A percentile compares a stretch with the other conserved stretches of the same genome.
Evolutionary conservation across 2,888 invertebrate genomes (phyloP).

Genomic region (Calliphora vomitoria): DNA sequence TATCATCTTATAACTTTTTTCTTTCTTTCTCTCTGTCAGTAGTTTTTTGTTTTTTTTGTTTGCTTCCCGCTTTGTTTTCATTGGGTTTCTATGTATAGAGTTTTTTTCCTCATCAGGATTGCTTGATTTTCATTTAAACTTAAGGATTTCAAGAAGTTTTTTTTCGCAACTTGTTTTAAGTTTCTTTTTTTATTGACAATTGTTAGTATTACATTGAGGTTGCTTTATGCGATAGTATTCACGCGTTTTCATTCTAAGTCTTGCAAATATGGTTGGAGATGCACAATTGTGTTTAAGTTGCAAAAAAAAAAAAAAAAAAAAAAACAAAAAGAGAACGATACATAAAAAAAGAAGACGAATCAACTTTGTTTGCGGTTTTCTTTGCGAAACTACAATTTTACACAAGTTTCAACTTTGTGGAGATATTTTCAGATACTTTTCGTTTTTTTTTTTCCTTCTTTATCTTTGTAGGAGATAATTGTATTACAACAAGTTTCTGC

Average conservation of each 20-base stretch:
- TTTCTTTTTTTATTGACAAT: slow-evolving; percentile 71
- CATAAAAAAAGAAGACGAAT: slow-evolving; percentile 16
- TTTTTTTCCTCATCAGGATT: slow-evolving; percentile 42
- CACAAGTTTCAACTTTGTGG: slow-evolving; percentile 59
- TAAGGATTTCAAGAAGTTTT: slow-evolving; percentile 51
- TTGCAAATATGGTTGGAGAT: slow-evolving; percentile 44
- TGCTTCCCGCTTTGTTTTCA: slow-evolving; percentile 20
- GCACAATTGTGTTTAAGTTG: slow-evolving; percentile 38
- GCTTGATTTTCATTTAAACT: slow-evolving; percentile 66
- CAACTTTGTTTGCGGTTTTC: slow-evolving; percentile 60
- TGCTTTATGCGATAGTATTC: slow-evolving; percentile 56
- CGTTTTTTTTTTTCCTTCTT: not conserved
- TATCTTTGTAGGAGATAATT: slow-evolving; percentile 49
- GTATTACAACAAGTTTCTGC: slow-evolving; percentile 49
- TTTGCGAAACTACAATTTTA: slow-evolving; percentile 41
- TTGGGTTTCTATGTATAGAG: not conserved
- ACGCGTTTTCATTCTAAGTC: slow-evolving; percentile 56
- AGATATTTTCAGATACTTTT: slow-evolving; percentile 24
- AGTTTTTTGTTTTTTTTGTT: slow-evolving; percentile 15
- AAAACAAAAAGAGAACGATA: slow-evolving; percentile 1
- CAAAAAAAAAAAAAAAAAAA: not conserved
- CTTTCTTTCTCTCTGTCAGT: slow-evolving; percentile 12
- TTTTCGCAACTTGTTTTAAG: slow-evolving; percentile 47
- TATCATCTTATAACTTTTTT: slow-evolving; percentile 70
- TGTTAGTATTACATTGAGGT: slow-evolving; percentile 66